Conservation (phyloP, 1,140 invertebrate species). For the Micrasema minimum region DNA sequence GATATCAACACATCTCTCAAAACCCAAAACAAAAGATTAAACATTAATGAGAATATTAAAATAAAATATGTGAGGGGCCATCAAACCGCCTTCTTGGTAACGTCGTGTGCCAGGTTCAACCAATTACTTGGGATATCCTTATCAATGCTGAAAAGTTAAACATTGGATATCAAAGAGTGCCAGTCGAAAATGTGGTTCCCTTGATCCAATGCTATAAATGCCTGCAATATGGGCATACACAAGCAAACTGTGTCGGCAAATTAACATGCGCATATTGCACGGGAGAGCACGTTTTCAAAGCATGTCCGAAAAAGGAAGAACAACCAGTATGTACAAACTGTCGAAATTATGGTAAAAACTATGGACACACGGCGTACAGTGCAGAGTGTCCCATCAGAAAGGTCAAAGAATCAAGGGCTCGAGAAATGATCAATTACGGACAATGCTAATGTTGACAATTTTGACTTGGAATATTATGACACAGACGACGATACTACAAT, state of each 20-base stretch:
- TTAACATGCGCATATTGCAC: not conserved
- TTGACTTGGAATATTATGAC: no score
- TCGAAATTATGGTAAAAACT: not conserved
- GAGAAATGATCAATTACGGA: not conserved
- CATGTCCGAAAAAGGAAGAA: not conserved
- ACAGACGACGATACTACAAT: no score
- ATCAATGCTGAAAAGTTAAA: not conserved
- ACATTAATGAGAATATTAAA: not conserved
- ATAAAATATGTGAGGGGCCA: not conserved
- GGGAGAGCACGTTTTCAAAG: not conserved
- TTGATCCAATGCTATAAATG: not conserved
- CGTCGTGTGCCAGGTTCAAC: not conserved
- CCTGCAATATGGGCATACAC: not conserved
- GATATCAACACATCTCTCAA: not conserved
- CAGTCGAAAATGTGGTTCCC: not conserved
- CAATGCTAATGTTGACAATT: no score
- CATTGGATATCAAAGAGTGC: not conserved
- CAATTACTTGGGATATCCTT: not conserved
- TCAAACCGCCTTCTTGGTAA: not conserved
- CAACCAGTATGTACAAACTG: not conserved
- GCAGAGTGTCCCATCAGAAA: not conserved
- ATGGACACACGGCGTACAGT: not conserved
- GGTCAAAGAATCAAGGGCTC: not conserved
- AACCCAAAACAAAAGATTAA: not conserved
- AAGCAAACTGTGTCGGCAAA: not conserved